Base-by-base conservation (phyloP, 2,888 invertebrate species). In the Napeogenes sylphis region DNA sequence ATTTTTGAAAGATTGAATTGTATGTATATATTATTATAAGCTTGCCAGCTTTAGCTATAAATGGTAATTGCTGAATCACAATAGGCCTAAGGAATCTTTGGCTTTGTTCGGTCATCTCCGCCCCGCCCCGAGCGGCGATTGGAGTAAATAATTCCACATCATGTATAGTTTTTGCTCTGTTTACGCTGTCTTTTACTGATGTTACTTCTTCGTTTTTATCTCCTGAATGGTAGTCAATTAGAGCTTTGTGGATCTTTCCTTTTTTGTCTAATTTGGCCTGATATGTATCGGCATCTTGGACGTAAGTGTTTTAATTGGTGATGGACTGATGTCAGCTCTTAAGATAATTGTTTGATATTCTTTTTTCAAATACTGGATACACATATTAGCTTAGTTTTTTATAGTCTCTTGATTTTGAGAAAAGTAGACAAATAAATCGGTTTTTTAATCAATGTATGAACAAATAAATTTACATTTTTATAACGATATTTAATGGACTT, bases 91-190 rank as follows among this genome's bases (percentile, higher is more conserved):
- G 73, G 73, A 73, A 75, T 76, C 76, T 75, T 77, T 77, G 78
- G 76, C 79, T 80, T 79, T 78, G 81, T 81, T 77, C 79, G 75
- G 70, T 62, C 69, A 72, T 74, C 76, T 73, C 74, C 78, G 77
- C 68, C 73, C 69, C 75, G 67, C 75, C 73, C 71, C 64, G 69
- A 59, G 75, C 79, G 75, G 77, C 81, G 85, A 85, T 85, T 83
- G 84, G 81, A 85, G 86, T 87, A 87, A 89, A 86, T 84, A 87
- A 87, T 85, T 86, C 86, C 83, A 80, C 84, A 83, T 85, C 84
- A 81, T 79, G 85, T 85, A 84, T 82, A 70, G 78, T 84, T 88
- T 86, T 87, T 87, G 83, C 76, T 84, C 83, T 83, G 80, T 84
- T 85, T 84, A 82, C 80, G 65, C 73, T 79, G 84, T 80, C 81